Evolutionary conservation across 1,140 invertebrate species (phyloP).

Genomic region (Zaprionus inermis): DNA sequence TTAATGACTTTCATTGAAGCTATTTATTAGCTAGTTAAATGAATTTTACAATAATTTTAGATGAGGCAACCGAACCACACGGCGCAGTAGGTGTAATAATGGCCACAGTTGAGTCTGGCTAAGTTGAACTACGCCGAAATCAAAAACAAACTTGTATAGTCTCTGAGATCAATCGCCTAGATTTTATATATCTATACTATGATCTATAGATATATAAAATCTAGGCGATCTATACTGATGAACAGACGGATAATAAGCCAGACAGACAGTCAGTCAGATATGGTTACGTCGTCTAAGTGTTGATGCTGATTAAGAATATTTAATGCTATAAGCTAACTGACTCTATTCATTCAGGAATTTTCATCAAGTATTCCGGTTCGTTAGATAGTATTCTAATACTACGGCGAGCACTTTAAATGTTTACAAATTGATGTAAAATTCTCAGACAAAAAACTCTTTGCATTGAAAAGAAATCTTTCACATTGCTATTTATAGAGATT

Average conservation of each 20-base stretch:
- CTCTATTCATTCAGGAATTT: background rate
- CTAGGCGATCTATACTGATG: too few relatives aligned
- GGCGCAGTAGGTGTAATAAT: background rate
- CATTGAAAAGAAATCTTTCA: background rate
- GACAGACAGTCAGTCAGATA: too few relatives aligned
- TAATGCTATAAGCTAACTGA: too few relatives aligned
- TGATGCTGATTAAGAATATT: too few relatives aligned
- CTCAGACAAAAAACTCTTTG: background rate
- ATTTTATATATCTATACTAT: too few relatives aligned
- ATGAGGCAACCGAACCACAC: slow-evolving; percentile 44
- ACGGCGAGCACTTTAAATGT: too few relatives aligned
- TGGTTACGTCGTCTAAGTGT: too few relatives aligned
- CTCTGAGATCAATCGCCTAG: too few relatives aligned
- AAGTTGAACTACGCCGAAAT: background rate
- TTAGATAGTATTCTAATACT: background rate
- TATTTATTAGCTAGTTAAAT: slow-evolving; percentile 82
- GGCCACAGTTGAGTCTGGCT: slow-evolving; percentile 18
- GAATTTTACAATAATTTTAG: slow-evolving; percentile 80
- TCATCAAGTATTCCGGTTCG: background rate
- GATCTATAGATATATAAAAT: too few relatives aligned
- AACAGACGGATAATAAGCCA: too few relatives aligned
- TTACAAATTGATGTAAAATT: background rate
- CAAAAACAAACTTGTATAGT: too few relatives aligned
- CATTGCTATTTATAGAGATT: background rate
- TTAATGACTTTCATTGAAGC: slow-evolving; percentile 78